phyloP scores from a whole-genome alignment of 1,140 invertebrate species.

The Aphelinus certus region DNA sequence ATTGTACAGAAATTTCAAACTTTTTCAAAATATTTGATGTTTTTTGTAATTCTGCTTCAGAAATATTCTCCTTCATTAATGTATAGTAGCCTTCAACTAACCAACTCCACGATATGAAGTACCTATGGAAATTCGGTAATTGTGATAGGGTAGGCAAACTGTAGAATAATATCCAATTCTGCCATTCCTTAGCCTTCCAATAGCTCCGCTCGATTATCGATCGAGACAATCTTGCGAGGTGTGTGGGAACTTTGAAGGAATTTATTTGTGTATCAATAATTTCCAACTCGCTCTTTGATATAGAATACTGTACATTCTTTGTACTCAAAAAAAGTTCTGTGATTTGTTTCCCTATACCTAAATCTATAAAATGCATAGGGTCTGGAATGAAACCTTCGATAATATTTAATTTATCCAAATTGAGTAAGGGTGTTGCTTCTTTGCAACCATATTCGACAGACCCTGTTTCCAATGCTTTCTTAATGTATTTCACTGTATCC shows the following conservation, averaged over 20 bases:
- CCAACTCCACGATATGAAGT: background rate
- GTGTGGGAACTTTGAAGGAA: background rate
- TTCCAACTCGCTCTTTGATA: background rate
- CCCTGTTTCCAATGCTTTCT: background rate
- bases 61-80: conserved; percentile 11
- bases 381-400: conserved; percentile 26
- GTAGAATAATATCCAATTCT: conserved; percentile 39
- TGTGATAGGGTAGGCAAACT: conserved; percentile 17
- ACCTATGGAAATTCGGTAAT: no score
- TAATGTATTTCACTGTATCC: background rate
- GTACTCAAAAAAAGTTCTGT: conserved; percentile 5
- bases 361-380: conserved; percentile 20
- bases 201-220: conserved; percentile 32
- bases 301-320: background rate
- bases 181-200: conserved; percentile 41
- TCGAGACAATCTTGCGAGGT: conserved; percentile 7
- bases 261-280: background rate
- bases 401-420: conserved; percentile 28
- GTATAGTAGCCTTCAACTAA: conserved; percentile 15
- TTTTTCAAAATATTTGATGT: background rate
- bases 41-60: background rate
- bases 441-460: background rate
- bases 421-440: background rate
- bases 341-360: conserved; percentile 26
- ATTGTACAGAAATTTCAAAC: conserved; percentile 16